phyloP scores from a whole-genome alignment of 2,113 vertebrate species.

The Tragulus kanchil region DNA sequence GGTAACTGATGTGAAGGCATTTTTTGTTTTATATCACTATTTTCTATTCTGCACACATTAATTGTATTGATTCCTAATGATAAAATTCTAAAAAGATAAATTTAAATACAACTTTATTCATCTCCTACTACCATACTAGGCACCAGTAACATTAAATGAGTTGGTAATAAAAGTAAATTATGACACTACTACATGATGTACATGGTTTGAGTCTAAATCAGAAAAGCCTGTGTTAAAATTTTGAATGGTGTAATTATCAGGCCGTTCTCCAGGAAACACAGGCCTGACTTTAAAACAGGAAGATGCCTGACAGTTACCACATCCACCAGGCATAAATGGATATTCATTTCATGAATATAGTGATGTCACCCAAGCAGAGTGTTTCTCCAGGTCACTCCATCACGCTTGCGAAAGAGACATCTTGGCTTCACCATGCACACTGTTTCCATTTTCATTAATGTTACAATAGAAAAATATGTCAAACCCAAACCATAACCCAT shows the following conservation, averaged over 20 bases:
- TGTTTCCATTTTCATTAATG: background rate
- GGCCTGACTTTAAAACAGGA: background rate
- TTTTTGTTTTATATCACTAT: background rate
- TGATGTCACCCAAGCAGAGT: background rate
- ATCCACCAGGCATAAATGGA: accelerated
- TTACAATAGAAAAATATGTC: background rate
- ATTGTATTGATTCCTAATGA: background rate
- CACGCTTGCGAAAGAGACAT: background rate
- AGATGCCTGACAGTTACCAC: background rate
- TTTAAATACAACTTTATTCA: background rate
- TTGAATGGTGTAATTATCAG: background rate
- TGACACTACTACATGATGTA: background rate
- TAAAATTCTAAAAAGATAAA: background rate
- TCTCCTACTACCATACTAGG: background rate
- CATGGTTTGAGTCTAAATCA: background rate
- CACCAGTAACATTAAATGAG: background rate
- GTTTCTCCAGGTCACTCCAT: background rate
- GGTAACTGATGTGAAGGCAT: background rate
- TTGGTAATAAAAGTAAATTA: background rate
- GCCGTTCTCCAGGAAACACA: slow-evolving; percentile 32
- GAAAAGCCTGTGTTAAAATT: background rate
- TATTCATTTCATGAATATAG: no score
- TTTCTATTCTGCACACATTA: background rate
- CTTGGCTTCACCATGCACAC: background rate
- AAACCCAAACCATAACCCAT: background rate